These are phyloP conservation scores for Pagrus major DNA, from an alignment of 2,113 vertebrate species.

Conservation along the genomic window DNA sequence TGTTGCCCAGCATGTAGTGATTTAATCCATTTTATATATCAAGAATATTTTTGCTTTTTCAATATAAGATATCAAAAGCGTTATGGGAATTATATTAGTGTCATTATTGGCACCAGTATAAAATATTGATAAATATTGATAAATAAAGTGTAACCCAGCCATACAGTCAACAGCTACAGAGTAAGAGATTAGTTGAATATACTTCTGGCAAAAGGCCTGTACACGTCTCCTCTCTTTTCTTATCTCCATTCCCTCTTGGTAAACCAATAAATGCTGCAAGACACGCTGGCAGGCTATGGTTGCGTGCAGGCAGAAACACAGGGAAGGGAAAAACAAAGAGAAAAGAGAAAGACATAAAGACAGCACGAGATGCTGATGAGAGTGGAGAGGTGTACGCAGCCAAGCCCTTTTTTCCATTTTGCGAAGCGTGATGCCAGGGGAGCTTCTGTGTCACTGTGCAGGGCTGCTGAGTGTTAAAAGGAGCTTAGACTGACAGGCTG, in stretches of 20 bases:
- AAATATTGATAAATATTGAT: too few species aligned
- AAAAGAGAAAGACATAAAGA: constrained; percentile 25
- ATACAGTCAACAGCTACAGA: neutral
- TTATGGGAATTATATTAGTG: neutral
- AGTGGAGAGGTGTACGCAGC: constrained; percentile 49
- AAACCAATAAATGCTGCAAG: constrained; percentile 31
- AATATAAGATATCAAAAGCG: neutral
- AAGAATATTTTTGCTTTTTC: too few species aligned
- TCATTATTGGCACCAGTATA: neutral
- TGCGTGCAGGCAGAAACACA: constrained; percentile 29
- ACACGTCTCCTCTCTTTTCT: neutral
- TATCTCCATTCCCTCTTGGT: constrained; percentile 6
- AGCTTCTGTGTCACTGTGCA: constrained; percentile 51
- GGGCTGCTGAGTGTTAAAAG: constrained; percentile 57
- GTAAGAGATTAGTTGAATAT: constrained; percentile 16
- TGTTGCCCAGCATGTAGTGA: too few species aligned
- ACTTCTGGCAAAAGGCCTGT: neutral
- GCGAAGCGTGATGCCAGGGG: constrained; percentile 43
- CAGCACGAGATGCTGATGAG: constrained; percentile 50
- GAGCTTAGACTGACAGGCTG: constrained; percentile 67
- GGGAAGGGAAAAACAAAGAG: constrained; percentile 24
- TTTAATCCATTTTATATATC: too few species aligned
- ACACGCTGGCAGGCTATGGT: constrained; percentile 20
- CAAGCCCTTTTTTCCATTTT: constrained; percentile 41
- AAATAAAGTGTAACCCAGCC: neutral